Percentiles rank a stretch among this genome's conserved stretches.
Conservation (phyloP, 2,113 vertebrate species). For the Rhipidura dahli region DNA sequence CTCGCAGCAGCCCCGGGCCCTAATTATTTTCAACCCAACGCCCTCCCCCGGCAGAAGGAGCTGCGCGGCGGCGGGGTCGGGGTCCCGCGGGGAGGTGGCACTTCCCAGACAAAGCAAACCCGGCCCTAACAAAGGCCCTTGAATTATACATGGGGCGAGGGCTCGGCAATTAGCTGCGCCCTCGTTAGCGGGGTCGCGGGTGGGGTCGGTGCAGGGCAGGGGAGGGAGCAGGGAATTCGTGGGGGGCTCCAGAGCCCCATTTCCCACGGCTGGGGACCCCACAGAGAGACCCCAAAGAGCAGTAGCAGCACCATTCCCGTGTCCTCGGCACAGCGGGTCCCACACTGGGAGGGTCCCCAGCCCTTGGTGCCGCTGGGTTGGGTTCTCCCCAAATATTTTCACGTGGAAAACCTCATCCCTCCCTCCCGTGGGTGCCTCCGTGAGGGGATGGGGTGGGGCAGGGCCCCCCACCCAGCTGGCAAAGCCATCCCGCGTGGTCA, state of each 20-base stretch:
- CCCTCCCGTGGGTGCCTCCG: not conserved
- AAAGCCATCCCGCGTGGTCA: not conserved
- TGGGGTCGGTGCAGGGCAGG: not conserved
- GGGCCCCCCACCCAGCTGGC: not conserved
- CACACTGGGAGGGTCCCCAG: fast-evolving
- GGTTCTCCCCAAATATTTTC: not conserved
- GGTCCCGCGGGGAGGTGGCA: not conserved
- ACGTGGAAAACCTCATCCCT: fast-evolving
- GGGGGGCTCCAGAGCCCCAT: not conserved
- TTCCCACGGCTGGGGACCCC: not conserved
- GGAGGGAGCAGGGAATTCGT: not conserved
- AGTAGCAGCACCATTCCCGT: not conserved
- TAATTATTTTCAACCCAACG: not conserved
- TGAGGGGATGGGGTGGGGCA: too few species aligned
- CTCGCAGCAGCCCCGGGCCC: not conserved
- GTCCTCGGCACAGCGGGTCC: not conserved
- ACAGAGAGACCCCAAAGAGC: not conserved
- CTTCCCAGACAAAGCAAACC: not conserved
- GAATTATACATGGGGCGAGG: not conserved
- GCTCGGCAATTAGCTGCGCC: not conserved
- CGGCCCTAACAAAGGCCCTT: not conserved
- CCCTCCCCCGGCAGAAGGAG: not conserved
- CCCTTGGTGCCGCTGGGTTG: not conserved
- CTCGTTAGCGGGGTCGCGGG: not conserved
- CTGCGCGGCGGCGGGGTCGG: fast-evolving